These are phyloP conservation scores for Corapipo altera DNA, from an alignment of 2,113 vertebrate species.

Conservation along the genomic window DNA sequence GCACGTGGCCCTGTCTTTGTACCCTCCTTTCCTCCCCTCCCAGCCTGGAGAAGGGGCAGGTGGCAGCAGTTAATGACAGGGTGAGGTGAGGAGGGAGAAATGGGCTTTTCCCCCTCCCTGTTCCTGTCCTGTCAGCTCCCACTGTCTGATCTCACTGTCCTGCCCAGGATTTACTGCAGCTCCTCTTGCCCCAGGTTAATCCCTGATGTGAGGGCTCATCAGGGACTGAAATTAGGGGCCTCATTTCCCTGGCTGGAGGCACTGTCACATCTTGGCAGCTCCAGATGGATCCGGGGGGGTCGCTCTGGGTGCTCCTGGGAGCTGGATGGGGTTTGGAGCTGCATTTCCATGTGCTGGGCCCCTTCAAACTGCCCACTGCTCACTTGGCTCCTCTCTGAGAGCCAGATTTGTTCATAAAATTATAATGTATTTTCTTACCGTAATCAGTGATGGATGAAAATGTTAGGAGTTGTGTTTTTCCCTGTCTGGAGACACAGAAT, in stretches of 20 bases:
- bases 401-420: fast-evolving
- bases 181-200: not conserved
- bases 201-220: not conserved
- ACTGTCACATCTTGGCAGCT: not conserved
- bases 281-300: not conserved
- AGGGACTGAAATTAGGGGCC: not conserved
- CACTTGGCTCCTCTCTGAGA: not conserved
- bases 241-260: not conserved
- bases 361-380: not conserved
- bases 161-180: not conserved
- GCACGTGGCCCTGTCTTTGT: fast-evolving
- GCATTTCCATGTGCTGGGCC: not conserved
- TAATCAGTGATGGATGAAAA: fast-evolving
- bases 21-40: not conserved
- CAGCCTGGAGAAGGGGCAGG: not conserved
- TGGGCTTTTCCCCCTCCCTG: fast-evolving
- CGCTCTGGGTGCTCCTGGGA: not conserved
- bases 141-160: not conserved
- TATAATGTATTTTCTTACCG: fast-evolving
- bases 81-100: not conserved
- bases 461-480: fast-evolving
- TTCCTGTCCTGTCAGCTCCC: not conserved
- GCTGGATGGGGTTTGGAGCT: not conserved
- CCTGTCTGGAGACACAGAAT: not conserved
- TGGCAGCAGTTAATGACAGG: not conserved